Conservation (phyloP, 2,888 invertebrate species). For the Apantesis nais region DNA sequence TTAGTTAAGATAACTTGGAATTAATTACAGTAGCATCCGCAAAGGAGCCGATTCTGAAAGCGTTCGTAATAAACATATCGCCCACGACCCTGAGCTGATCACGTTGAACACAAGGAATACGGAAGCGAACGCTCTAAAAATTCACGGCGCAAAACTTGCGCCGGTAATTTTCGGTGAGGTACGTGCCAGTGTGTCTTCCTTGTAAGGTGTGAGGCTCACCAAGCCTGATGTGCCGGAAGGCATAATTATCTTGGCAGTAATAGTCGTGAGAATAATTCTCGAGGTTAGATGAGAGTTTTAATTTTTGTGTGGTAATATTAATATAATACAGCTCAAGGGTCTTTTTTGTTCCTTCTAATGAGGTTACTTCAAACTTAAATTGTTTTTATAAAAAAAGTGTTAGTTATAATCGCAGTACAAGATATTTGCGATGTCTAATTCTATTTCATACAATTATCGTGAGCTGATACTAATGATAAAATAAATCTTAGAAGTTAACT, state of each 20-base stretch:
- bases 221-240: conserved; percentile 38
- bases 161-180: conserved; percentile 75
- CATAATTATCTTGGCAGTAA: conserved; percentile 25
- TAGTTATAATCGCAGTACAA: background rate
- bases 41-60: conserved; percentile 41
- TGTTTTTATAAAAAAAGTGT: background rate
- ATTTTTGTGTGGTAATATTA: conserved; percentile 8
- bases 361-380: background rate
- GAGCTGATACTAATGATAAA: too few relatives aligned
- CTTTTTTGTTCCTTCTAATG: background rate
- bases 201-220: conserved; percentile 61
- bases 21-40: conserved; percentile 10
- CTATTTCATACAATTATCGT: background rate
- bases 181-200: conserved; percentile 77
- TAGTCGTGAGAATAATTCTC: conserved; percentile 21
- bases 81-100: conserved; percentile 56
- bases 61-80: conserved; percentile 51
- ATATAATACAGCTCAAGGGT: conserved; percentile 1
- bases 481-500: too few relatives aligned
- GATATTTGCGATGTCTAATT: background rate
- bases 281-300: conserved; percentile 21
- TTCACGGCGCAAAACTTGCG: conserved; percentile 72
- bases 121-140: conserved; percentile 76
- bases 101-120: conserved; percentile 67
- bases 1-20: background rate